Percentiles rank a stretch among this genome's conserved stretches.
phyloP scores from a whole-genome alignment of 2,113 vertebrate species.

The Turdus rufiventris region DNA sequence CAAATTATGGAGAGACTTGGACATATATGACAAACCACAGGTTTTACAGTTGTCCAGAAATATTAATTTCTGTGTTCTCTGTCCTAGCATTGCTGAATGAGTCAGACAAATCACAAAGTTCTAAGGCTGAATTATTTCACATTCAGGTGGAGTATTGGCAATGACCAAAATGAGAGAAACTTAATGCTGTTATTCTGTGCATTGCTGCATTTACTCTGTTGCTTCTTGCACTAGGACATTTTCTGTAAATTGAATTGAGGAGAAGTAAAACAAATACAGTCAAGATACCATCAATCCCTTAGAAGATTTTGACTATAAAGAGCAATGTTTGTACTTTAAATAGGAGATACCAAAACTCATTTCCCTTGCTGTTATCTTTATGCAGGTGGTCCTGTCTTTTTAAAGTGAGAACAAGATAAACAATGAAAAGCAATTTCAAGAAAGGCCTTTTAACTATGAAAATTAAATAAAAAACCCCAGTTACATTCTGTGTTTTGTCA shows the following conservation, averaged over 20 bases:
- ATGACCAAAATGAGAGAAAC: background rate
- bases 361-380: background rate
- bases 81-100: background rate
- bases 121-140: background rate
- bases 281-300: background rate
- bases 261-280: conserved; percentile 1
- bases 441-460: background rate
- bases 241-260: background rate
- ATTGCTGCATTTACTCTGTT: background rate
- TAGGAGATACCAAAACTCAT: background rate
- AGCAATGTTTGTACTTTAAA: conserved; percentile 5
- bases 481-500: background rate
- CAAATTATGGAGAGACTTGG: background rate
- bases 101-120: background rate
- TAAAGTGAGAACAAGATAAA: background rate
- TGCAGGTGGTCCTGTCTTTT: background rate
- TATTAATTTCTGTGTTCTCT: background rate
- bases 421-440: background rate
- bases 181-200: background rate
- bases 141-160: background rate
- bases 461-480: background rate
- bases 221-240: background rate
- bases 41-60: background rate
- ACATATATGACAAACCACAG: background rate
- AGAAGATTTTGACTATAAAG: background rate